Base-by-base conservation (phyloP, 1,140 invertebrate species). In the Drosophila setifemur region DNA sequence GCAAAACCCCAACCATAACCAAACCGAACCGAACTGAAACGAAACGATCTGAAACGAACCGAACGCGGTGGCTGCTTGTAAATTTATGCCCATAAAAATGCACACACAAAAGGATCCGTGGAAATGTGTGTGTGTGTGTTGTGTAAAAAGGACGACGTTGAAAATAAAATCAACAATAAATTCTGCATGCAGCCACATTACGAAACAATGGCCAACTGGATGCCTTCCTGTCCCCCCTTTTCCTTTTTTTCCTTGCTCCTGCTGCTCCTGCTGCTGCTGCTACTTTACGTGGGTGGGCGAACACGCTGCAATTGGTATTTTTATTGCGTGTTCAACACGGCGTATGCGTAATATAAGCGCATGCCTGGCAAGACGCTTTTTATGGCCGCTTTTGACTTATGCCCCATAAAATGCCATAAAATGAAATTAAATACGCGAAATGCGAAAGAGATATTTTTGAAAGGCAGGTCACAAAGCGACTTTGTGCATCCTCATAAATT, bases 121-220 rank as follows among this genome's bases (percentile, higher is more conserved):
- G 79, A 67, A 83, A 83, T n/a, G n/a, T n/a, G n/a, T n/a, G n/a
- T n/a, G n/a, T n/a, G 75, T 83, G 79, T 83, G 73, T 78, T 85
- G 79, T 83, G 81, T 61, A 85, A 83, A 83, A 85, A 40, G 70
- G 73, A 83, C 78, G 79, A 83, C 73, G 79, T 40, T 78, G 73
- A 78, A 85, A 83, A 83, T 83, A 83, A 83, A 83, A 83, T 85
- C 79, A 83, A 83, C 79, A 83, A 83, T 83, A 83, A 83, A 83
- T 83, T 83, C 79, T 83, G 75, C 81, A 83, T 83, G 79, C 66
- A 74, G 70, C 64, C 64, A 85, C 81, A 83, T 83, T 83, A 83
- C 79, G 79, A 83, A 83, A 83, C 79, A 83, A 83, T 85, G 82
- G 70, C 70, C 35, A 53, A 55, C 52, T 19, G 28, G 26, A 47